phyloP scores from a whole-genome alignment of 2,888 invertebrate genomes.

The Tipula lateralis region DNA sequence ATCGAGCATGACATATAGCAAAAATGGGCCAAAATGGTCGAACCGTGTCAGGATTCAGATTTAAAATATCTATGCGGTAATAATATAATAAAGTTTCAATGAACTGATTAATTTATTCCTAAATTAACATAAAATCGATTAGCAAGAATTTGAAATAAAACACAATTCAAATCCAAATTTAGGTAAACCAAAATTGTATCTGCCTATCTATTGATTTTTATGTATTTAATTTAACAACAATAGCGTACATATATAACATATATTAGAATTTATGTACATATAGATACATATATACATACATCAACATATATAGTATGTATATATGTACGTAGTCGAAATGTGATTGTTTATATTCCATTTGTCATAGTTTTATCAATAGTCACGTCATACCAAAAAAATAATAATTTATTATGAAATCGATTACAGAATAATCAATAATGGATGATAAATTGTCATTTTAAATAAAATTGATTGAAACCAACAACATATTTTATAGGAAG shows the following conservation, averaged over 20 bases:
- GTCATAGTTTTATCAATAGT: constrained; percentile 19
- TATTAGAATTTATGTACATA: background rate
- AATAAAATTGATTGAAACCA: background rate
- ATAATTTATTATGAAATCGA: background rate
- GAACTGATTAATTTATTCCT: background rate
- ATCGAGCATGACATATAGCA: no score
- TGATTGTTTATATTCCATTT: constrained; percentile 1
- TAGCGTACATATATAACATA: background rate
- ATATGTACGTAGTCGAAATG: background rate
- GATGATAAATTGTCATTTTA: background rate
- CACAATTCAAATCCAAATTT: background rate
- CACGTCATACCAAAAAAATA: background rate
- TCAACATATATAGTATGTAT: background rate
- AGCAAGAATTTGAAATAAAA: background rate
- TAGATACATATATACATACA: background rate
- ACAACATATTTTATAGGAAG: background rate
- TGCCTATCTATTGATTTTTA: constrained; percentile 4
- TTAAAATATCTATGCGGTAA: background rate
- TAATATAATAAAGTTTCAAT: background rate
- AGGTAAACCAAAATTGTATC: background rate
- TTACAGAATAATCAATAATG: background rate
- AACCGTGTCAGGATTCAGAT: no score
- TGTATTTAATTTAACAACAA: background rate
- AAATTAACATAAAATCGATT: background rate
- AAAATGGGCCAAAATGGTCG: no score